Evolutionary conservation across 2,888 invertebrate genomes (phyloP), one percentile per base, ranked within the genome.

Genomic region (Megaustenia siamemsis): DNA sequence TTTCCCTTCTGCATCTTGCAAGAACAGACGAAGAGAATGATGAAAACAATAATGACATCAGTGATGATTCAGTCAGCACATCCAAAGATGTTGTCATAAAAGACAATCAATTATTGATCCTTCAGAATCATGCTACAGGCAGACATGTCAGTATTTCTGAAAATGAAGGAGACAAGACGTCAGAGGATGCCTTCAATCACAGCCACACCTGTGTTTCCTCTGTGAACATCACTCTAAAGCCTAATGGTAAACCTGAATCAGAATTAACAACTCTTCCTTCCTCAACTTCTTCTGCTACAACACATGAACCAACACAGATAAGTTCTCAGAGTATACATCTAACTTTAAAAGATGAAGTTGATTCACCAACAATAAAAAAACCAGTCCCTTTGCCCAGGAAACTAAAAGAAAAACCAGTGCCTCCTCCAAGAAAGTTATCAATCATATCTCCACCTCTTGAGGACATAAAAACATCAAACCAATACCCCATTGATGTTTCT

Each of bases 21-120:
- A 73, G 53, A 45, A 28, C 40, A 60, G 82, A 71, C 5, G 82
- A 82, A 1, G 73, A 73, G 3, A 73, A 40, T 73, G 73, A 73
- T 73, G 82, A 82, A 40, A 82, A 82, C 60, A 82, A 82, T 40
- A 81, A 81, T 69, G 73, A 82, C 60, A 82, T 56, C 6, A 82
- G 82, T 40, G 53, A 56, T 40, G 82, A 82, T n/a, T 82, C 68
- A 28, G 53, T 80, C 28, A 49, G 2, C 56, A 3, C 32, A 2
- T 6, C 78, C n/a, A 60, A 28, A 66, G 60, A 56, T 43, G 60
- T 38, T 60, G 15, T 28, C 32, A 24, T 66, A 78, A 40, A 43
- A 12, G 66, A 28, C 60, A 78, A 15, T 45, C 1, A 43, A 0
- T 18, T 8, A 18, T 28, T 45, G 28, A n/a, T 2, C 15, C 18